Evolutionary conservation across 2,888 invertebrate genomes (phyloP).

Genomic region (Graphium colonna): DNA sequence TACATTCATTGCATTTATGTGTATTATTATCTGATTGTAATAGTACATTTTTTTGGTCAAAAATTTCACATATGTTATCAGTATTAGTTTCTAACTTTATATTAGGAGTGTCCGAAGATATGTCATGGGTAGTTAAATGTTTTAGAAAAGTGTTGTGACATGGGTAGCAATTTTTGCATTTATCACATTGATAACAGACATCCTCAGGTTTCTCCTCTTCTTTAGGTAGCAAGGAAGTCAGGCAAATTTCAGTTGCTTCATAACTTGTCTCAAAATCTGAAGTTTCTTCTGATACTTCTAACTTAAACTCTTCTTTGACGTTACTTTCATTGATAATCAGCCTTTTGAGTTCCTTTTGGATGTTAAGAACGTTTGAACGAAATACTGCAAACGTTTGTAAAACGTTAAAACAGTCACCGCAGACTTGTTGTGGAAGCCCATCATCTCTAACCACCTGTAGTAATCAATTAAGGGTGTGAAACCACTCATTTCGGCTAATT

Average conservation of each 20-base stretch:
- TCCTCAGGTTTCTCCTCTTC: constrained; percentile 31
- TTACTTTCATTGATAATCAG: constrained; percentile 33
- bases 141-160: constrained; percentile 66
- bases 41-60: constrained; percentile 2
- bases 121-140: constrained; percentile 64
- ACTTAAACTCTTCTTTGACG: constrained; percentile 37
- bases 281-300: constrained; percentile 43
- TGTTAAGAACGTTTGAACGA: constrained; percentile 49
- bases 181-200: constrained; percentile 47
- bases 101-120: constrained; percentile 8
- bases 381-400: constrained; percentile 70
- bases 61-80: constrained; percentile 20
- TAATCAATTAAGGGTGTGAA: not conserved
- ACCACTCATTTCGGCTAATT: not conserved
- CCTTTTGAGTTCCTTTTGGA: constrained; percentile 52
- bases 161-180: constrained; percentile 69
- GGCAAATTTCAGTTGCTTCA: constrained; percentile 27
- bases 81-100: constrained; percentile 10
- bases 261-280: constrained; percentile 28
- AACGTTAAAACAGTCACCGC: constrained; percentile 72
- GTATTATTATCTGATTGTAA: constrained; percentile 37
- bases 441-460: constrained; percentile 68
- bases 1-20: constrained; percentile 74
- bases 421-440: constrained; percentile 81
- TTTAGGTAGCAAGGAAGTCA: constrained; percentile 31